Evolutionary conservation across 23 tunicate genomes (phyloP).

Genomic region (Oikopleura dioica): DNA sequence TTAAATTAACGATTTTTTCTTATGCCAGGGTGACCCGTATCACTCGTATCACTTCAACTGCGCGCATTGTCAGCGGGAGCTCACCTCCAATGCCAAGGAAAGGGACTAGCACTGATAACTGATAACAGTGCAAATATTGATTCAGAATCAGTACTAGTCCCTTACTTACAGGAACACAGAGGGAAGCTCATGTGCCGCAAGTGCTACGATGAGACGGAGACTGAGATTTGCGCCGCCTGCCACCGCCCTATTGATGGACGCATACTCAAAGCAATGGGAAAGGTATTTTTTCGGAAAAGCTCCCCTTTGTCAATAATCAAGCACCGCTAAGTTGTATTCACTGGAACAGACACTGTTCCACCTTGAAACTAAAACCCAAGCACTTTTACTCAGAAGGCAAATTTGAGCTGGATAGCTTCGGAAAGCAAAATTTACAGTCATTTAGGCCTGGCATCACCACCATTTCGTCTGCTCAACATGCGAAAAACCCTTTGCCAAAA

Average conservation of each 20-base stretch:
- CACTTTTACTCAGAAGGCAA: too few species aligned
- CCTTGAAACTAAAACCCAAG: too few species aligned
- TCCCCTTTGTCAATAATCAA: too few species aligned
- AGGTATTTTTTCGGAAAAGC: conserved; percentile 2
- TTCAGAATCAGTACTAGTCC: too few species aligned
- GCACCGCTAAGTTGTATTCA: too few species aligned
- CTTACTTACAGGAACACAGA: conserved; percentile 55
- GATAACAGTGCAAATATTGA: too few species aligned
- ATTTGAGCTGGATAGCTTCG: too few species aligned
- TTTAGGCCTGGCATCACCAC: conserved; percentile 51
- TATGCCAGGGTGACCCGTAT: conserved; percentile 84
- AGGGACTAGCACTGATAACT: too few species aligned
- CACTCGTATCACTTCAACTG: conserved; percentile 91
- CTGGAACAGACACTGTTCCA: too few species aligned
- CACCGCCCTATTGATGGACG: conserved; percentile 86
- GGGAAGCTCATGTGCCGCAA: conserved; percentile 67
- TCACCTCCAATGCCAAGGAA: conserved; percentile 18
- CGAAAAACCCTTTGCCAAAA: conserved; percentile 81
- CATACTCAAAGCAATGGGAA: conserved; percentile 92
- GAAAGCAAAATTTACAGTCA: too few species aligned
- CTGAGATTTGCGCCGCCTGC: conserved; percentile 90
- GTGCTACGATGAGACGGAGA: conserved; percentile 90
- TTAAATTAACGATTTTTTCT: too few species aligned
- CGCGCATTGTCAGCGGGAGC: conserved; percentile 37
- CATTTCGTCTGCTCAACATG: conserved; percentile 98